Percentiles rank a stretch among this genome's conserved stretches.
These are phyloP conservation scores for Popillia japonica DNA, from an alignment of 1,140 invertebrate species.

Conservation along the genomic window DNA sequence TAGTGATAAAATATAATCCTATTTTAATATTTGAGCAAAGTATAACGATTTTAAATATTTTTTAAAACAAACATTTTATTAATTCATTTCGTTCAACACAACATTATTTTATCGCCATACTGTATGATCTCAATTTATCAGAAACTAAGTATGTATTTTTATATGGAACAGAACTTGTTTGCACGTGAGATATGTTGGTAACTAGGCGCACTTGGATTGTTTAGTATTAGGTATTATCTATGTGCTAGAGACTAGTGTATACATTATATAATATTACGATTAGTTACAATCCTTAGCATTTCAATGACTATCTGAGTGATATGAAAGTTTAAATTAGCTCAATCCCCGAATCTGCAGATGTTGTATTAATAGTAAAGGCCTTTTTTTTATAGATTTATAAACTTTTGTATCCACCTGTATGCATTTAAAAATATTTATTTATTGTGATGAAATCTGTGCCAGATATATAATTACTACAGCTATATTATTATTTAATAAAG, in stretches of 20 bases:
- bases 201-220: neutral
- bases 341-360: neutral
- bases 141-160: neutral
- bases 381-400: neutral
- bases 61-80: neutral
- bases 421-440: slow-evolving; percentile 17
- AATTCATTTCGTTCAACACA: neutral
- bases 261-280: neutral
- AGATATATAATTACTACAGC: slow-evolving; percentile 2
- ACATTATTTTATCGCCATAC: neutral
- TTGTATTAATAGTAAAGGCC: neutral
- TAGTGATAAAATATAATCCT: neutral
- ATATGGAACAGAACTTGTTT: neutral
- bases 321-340: neutral
- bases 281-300: neutral
- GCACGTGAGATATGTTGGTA: neutral
- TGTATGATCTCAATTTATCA: neutral
- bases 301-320: neutral
- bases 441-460: slow-evolving; percentile 19
- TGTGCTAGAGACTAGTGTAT: neutral
- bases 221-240: neutral
- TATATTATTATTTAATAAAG: neutral
- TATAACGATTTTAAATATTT: too few relatives aligned
- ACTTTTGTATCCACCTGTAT: slow-evolving; percentile 1
- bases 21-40: neutral